Conservation (phyloP, 2,797 vertebrate species). For the Bufotes viridis region DNA sequence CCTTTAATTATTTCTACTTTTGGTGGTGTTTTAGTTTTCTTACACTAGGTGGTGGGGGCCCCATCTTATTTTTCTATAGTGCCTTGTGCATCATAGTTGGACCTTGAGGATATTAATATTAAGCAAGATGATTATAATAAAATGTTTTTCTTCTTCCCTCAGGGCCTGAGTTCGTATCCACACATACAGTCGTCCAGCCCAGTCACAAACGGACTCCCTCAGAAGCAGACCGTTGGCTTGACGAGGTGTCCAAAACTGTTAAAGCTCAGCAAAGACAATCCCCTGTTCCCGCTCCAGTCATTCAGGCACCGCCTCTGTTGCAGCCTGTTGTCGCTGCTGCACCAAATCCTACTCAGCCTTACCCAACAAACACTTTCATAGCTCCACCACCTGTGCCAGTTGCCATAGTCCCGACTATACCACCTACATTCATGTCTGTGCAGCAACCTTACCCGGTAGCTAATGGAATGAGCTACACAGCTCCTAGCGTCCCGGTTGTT, state of each 20-base stretch:
- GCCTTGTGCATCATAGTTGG: too few species aligned
- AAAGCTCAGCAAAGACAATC: constrained; percentile 77
- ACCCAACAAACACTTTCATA: constrained; percentile 80
- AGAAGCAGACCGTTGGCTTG: constrained; percentile 96
- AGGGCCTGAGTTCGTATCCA: constrained; percentile 75
- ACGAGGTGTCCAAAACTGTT: constrained; percentile 93
- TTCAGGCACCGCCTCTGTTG: constrained; percentile 70
- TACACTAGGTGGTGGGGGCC: too few species aligned
- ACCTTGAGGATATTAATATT: too few species aligned
- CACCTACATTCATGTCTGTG: constrained; percentile 82
- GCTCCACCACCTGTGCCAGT: constrained; percentile 78
- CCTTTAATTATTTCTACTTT: too few species aligned
- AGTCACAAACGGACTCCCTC: constrained; percentile 92
- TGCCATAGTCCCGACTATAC: constrained; percentile 84
- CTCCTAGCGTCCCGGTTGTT: constrained; percentile 87
- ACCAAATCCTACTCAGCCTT: constrained; percentile 73
- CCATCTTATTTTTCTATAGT: too few species aligned
- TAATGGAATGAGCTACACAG: constrained; percentile 87
- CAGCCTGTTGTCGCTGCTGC: constrained; percentile 69
- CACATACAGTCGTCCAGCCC: constrained; percentile 70
- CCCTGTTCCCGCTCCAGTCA: constrained; percentile 68
- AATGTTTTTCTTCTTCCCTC: neutral
- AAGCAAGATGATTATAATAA: too few species aligned
- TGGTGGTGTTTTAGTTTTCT: too few species aligned
- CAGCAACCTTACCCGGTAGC: constrained; percentile 86